Conservation (phyloP, 2,888 invertebrate genomes). For the Zaprionus lineosus region DNA sequence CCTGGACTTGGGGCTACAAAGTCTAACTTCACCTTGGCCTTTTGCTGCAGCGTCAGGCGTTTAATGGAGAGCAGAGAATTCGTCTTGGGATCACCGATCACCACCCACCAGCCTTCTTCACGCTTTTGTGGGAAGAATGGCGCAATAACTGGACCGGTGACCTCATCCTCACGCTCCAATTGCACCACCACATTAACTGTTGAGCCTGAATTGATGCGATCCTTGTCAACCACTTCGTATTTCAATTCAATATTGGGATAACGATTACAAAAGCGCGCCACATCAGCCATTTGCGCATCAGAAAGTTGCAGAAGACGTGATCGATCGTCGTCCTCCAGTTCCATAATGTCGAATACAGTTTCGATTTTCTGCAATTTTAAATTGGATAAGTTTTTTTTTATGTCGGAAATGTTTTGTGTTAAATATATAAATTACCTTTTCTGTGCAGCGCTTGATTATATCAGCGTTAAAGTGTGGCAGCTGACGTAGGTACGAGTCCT, state of each 20-base stretch:
- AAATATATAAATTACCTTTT: slow-evolving; percentile 88
- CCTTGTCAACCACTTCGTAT: slow-evolving; percentile 93
- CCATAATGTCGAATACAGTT: slow-evolving; percentile 90
- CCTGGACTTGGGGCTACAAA: slow-evolving; percentile 96
- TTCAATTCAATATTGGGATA: slow-evolving; percentile 99
- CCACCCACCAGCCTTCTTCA: slow-evolving; percentile 98
- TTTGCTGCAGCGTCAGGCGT: slow-evolving; percentile 95
- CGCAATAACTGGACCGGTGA: slow-evolving; percentile 97
- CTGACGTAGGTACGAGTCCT: slow-evolving; percentile 98
- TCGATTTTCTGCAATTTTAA: slow-evolving; percentile 85
- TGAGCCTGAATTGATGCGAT: slow-evolving; percentile 90
- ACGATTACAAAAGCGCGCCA: slow-evolving; percentile 98
- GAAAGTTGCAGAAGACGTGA: slow-evolving; percentile 90
- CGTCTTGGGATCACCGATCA: slow-evolving; percentile 96
- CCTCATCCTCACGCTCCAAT: slow-evolving; percentile 97
- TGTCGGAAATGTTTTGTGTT: too few species aligned
- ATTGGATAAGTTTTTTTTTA: neutral
- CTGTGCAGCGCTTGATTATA: slow-evolving; percentile 94
- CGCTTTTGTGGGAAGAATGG: slow-evolving; percentile 98
- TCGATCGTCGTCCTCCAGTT: slow-evolving; percentile 93
- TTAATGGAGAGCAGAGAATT: slow-evolving; percentile 99
- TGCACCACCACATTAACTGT: slow-evolving; percentile 95
- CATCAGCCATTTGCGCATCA: slow-evolving; percentile 97
- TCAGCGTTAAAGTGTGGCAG: slow-evolving; percentile 96
- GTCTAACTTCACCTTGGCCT: slow-evolving; percentile 88